Conservation (phyloP, 2,888 invertebrate species). For the Heliconius sara region DNA sequence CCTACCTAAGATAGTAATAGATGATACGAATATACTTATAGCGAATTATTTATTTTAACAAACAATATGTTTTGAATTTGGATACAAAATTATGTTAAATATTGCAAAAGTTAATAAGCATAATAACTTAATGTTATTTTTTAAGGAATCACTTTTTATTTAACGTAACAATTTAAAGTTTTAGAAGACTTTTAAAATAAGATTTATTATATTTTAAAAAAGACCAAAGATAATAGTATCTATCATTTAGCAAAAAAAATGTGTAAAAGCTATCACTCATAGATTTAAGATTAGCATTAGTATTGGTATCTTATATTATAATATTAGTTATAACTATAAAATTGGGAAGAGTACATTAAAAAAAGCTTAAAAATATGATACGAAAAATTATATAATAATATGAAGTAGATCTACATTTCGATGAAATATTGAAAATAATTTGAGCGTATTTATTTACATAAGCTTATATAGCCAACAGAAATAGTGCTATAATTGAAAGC, state of each 20-base stretch:
- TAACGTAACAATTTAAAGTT: not conserved
- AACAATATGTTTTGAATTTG: not conserved
- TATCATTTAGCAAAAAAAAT: conserved; percentile 2
- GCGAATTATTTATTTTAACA: not conserved
- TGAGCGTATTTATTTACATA: no score
- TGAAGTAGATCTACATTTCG: no score
- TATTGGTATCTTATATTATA: not conserved
- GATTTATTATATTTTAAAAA: not conserved
- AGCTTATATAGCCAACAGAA: no score
- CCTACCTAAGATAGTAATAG: not conserved
- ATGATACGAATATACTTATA: conserved; percentile 1
- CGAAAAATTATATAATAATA: no score
- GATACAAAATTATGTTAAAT: not conserved
- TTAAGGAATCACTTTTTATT: not conserved
- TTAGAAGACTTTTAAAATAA: no score
- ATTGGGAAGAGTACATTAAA: not conserved
- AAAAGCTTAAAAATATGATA: not conserved
- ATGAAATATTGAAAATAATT: no score
- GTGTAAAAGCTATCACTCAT: conserved; percentile 3
- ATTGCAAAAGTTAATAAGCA: not conserved
- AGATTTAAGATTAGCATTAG: not conserved
- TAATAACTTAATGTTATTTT: not conserved
- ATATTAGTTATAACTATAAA: not conserved
- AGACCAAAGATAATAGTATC: not conserved
- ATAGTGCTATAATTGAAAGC: no score